These are phyloP conservation scores for Onychostoma macrolepis DNA, from an alignment of 2,113 vertebrate genomes.

Conservation along the genomic window DNA sequence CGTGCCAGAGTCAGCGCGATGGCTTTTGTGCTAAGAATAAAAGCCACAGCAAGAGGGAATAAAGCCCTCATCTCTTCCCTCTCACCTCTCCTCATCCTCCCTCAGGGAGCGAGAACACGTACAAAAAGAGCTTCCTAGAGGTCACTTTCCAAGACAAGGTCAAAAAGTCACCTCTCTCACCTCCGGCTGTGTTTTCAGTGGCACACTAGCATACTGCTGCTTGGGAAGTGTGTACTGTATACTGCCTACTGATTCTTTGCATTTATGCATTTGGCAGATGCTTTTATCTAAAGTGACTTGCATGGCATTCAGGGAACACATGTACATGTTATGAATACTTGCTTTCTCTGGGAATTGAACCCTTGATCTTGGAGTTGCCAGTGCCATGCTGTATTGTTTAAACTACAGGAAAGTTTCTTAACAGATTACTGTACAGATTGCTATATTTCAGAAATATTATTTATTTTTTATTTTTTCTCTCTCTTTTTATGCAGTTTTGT, in stretches of 20 bases:
- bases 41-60: slow-evolving; percentile 22
- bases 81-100: slow-evolving; percentile 26
- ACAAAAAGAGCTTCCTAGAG: slow-evolving; percentile 25
- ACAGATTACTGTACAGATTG: no score
- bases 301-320: neutral
- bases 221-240: neutral
- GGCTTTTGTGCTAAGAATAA: slow-evolving; percentile 16
- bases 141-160: slow-evolving; percentile 33
- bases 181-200: neutral
- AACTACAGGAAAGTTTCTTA: neutral
- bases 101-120: slow-evolving; percentile 4
- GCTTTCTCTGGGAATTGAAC: neutral
- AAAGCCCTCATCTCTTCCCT: slow-evolving; percentile 5
- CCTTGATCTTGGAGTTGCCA: neutral
- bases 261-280: neutral
- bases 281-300: neutral
- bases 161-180: slow-evolving; percentile 15
- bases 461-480: no score
- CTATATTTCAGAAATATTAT: no score
- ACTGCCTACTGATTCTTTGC: neutral
- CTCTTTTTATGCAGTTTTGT: no score
- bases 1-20: neutral
- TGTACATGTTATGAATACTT: neutral
- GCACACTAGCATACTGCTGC: neutral
- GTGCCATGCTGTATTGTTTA: neutral